Conservation (phyloP, 30 jellyfish, hydroid and myxozoan genomes). For the Cassiopea andromeda region DNA sequence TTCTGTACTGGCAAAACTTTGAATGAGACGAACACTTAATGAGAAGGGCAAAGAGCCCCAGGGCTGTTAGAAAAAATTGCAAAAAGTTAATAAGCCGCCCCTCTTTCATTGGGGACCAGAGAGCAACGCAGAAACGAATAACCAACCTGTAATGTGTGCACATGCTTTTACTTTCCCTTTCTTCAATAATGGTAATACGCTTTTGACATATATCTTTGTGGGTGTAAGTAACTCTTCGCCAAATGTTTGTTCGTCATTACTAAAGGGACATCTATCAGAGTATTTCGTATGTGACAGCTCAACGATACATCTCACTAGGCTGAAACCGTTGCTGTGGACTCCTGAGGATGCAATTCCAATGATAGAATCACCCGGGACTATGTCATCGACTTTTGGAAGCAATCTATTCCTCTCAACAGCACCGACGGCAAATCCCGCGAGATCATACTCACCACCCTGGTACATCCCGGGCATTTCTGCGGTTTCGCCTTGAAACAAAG, state of each 20-base stretch:
- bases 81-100: too few species aligned
- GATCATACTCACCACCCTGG: slow-evolving; percentile 77
- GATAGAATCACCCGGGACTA: slow-evolving; percentile 82
- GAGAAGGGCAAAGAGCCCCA: too few species aligned
- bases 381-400: slow-evolving; percentile 65
- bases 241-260: slow-evolving; percentile 53
- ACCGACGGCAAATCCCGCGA: slow-evolving; percentile 99
- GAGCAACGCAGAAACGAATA: background rate
- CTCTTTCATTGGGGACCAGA: too few species aligned
- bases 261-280: slow-evolving; percentile 80
- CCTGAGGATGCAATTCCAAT: slow-evolving; percentile 96
- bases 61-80: too few species aligned
- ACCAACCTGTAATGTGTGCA: slow-evolving; percentile 93
- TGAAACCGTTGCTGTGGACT: slow-evolving; percentile 96
- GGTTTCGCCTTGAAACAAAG: slow-evolving; percentile 76
- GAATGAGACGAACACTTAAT: too few species aligned
- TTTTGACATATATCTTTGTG: slow-evolving; percentile 80
- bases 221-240: slow-evolving; percentile 89
- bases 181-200: slow-evolving; percentile 81
- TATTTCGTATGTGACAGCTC: slow-evolving; percentile 54
- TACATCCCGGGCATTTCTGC: slow-evolving; percentile 99
- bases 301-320: slow-evolving; percentile 84
- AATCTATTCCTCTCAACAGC: slow-evolving; percentile 74
- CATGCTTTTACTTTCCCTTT: slow-evolving; percentile 81
- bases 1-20: too few species aligned